Conservation (phyloP, 2,888 invertebrate species). For the Harmothoe impar region DNA sequence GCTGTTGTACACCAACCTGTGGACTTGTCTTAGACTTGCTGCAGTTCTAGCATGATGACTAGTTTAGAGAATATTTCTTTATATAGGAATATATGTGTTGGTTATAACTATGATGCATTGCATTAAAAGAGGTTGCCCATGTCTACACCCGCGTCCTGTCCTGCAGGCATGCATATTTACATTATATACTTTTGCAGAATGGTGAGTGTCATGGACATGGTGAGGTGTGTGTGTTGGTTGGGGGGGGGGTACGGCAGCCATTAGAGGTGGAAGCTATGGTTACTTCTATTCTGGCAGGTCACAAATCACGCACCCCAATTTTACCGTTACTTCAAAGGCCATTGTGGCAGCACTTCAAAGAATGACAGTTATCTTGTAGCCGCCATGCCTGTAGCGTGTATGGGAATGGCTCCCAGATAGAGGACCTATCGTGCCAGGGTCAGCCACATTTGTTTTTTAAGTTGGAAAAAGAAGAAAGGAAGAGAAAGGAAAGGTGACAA, state of each 20-base stretch:
- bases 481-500: background rate
- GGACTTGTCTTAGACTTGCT: too few relatives aligned
- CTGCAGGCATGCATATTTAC: too few relatives aligned
- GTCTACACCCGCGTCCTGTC: too few relatives aligned
- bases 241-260: background rate
- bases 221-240: background rate
- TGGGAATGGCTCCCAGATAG: background rate
- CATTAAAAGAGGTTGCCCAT: too few relatives aligned
- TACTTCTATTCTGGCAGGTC: conserved; percentile 39
- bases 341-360: conserved; percentile 33
- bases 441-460: background rate
- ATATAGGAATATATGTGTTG: too few relatives aligned
- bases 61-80: too few relatives aligned
- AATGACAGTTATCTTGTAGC: background rate
- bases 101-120: too few relatives aligned
- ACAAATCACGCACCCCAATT: conserved; percentile 42
- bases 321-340: conserved; percentile 42
- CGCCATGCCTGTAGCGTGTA: background rate
- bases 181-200: too few relatives aligned
- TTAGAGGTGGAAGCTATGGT: background rate
- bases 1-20: background rate
- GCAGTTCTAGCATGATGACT: too few relatives aligned
- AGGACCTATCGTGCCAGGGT: background rate
- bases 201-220: too few relatives aligned
- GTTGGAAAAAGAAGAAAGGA: background rate